Percentiles rank a stretch among this genome's conserved stretches.
Conservation (phyloP, 2,797 vertebrate genomes). For the Pygocentrus nattereri region DNA sequence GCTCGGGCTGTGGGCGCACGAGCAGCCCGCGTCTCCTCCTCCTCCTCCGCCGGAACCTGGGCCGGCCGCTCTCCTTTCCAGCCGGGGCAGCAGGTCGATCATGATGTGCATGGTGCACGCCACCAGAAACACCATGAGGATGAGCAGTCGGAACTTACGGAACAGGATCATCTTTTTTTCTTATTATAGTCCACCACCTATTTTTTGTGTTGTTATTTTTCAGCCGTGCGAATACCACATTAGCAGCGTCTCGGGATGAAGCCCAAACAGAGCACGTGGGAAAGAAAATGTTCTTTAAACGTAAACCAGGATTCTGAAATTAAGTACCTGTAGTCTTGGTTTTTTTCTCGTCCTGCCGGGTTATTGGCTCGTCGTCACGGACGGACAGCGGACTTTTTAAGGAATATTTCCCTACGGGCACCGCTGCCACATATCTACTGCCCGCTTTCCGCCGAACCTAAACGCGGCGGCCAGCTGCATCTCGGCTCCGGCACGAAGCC, state of each 20-base stretch:
- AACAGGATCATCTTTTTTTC: slow-evolving; percentile 88
- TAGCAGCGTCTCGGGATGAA: slow-evolving; percentile 59
- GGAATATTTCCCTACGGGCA: too few species aligned
- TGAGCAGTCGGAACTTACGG: slow-evolving; percentile 90
- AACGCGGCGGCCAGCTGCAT: background rate
- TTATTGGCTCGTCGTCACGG: slow-evolving; percentile 53
- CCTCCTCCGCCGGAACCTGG: slow-evolving; percentile 69
- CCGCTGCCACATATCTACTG: background rate
- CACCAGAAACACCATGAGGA: slow-evolving; percentile 90
- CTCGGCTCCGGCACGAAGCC: slow-evolving; percentile 19
- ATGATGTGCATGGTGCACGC: slow-evolving; percentile 96
- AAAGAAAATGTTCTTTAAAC: background rate
- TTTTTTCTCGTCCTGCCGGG: slow-evolving; percentile 53
- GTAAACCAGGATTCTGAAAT: too few species aligned
- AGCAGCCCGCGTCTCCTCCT: slow-evolving; percentile 76
- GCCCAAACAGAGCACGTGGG: slow-evolving; percentile 59
- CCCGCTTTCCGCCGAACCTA: background rate
- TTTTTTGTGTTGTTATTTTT: background rate
- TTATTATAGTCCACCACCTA: background rate
- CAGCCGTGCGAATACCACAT: slow-evolving; percentile 40
- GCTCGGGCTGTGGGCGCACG: slow-evolving; percentile 83
- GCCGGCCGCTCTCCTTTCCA: slow-evolving; percentile 84
- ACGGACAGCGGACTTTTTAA: slow-evolving; percentile 37
- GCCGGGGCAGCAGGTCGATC: slow-evolving; percentile 91
- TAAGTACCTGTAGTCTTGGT: slow-evolving; percentile 42